Evolutionary conservation across 2,888 invertebrate genomes (phyloP).

Genomic region (Lepeophtheirus nordmannii): DNA sequence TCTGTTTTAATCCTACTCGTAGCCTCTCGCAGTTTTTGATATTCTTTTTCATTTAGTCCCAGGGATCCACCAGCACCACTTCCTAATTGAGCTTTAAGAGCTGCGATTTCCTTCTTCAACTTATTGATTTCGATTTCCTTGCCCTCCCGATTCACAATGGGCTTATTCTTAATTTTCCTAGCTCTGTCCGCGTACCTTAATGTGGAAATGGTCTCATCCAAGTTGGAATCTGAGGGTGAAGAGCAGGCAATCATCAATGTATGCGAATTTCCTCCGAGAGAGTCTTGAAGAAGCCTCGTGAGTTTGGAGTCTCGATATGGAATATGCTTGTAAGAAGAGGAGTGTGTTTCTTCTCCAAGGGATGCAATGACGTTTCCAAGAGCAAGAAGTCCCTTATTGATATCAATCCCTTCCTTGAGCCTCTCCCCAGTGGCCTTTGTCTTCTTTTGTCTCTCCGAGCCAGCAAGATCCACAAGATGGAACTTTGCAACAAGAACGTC

Average conservation of each 20-base stretch:
- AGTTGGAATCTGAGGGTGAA: slow-evolving; percentile 60
- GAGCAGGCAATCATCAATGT: slow-evolving; percentile 91
- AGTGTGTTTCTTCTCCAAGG: slow-evolving; percentile 47
- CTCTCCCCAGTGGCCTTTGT: slow-evolving; percentile 71
- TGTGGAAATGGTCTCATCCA: slow-evolving; percentile 76
- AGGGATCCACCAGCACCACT: background rate
- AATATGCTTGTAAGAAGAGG: slow-evolving; percentile 41
- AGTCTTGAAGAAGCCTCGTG: slow-evolving; percentile 79
- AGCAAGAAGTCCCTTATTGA: slow-evolving; percentile 75
- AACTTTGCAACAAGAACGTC: slow-evolving; percentile 50
- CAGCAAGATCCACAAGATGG: slow-evolving; percentile 78
- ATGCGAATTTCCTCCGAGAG: slow-evolving; percentile 79
- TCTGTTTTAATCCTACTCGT: slow-evolving; percentile 45
- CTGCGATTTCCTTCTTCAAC: slow-evolving; percentile 51
- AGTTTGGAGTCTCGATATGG: slow-evolving; percentile 83
- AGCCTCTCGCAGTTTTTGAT: slow-evolving; percentile 35
- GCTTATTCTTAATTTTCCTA: slow-evolving; percentile 70
- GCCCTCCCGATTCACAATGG: slow-evolving; percentile 65
- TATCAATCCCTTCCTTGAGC: slow-evolving; percentile 75
- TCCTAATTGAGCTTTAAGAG: background rate
- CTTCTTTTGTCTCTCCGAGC: slow-evolving; percentile 75
- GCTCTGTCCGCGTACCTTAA: slow-evolving; percentile 76
- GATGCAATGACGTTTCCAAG: slow-evolving; percentile 88
- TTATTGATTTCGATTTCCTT: slow-evolving; percentile 52
- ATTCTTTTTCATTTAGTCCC: background rate